Conservation (phyloP, 2,113 vertebrate genomes). For the Pedionomus torquatus region DNA sequence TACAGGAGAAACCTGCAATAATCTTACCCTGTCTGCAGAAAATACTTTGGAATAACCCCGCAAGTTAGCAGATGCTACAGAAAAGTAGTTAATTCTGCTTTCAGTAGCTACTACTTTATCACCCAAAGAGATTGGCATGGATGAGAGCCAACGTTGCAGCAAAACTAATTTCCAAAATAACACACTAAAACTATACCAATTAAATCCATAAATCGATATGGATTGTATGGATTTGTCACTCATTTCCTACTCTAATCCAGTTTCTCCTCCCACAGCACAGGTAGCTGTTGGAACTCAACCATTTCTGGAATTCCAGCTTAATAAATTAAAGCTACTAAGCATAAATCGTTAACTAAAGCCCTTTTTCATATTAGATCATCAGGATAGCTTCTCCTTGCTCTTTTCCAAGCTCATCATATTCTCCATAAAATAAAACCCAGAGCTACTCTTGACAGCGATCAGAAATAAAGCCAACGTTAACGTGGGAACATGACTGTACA, state of each 20-base stretch:
- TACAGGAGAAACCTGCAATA: background rate
- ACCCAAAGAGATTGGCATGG: background rate
- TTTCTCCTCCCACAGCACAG: background rate
- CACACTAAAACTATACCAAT: background rate
- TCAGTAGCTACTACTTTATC: background rate
- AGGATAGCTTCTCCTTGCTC: background rate
- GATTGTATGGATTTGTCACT: no score
- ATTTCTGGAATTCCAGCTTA: background rate
- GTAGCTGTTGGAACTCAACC: background rate
- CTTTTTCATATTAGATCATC: background rate
- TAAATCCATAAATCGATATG: background rate
- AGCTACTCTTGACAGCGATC: background rate
- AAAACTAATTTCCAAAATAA: slow-evolving; percentile 9
- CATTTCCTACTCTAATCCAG: background rate
- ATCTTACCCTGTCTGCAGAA: background rate
- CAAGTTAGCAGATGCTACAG: background rate
- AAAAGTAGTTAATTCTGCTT: background rate
- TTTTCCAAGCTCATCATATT: background rate
- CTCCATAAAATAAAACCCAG: background rate
- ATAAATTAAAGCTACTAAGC: background rate
- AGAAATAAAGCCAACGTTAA: background rate
- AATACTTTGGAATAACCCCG: background rate
- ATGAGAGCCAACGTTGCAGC: background rate
- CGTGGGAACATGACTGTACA: background rate
- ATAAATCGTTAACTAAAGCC: background rate